Base-by-base conservation (phyloP, 2,113 vertebrate species). In the Thamnaconus septentrionalis region DNA sequence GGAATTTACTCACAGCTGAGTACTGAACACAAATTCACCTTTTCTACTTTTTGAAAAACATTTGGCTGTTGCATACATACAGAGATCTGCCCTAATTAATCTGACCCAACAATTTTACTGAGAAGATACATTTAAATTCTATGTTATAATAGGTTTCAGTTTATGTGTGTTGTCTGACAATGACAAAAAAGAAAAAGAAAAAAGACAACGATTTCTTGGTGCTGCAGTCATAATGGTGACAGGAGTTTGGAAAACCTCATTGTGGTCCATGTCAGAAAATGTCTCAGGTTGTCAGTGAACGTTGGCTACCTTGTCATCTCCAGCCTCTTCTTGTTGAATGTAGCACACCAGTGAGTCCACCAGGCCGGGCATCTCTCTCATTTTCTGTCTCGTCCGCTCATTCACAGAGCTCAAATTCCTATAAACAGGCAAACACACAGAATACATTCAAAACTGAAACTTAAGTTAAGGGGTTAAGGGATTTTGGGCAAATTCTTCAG, bases 391-490 rank as follows among this genome's bases (percentile, higher is more conserved):
- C 0, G 95, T 98, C 72, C 93, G 93, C 80, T 95, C 94, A 63
- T 94, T 98, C 67, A 96, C 94, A 0, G 97, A 99, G 85, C 97
- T 99, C 90, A 99, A 81, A 66, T 98, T 98, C 78, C 97, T 98
- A 8, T 8, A 3, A 31, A 41, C 9, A 46, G 12, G 59, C 5
- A 50, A n/a, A 61, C 11, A 54, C 31, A 55, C 7, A 65, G 31
- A 59, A 53, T 5, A 49, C 40, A 59, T 3, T 1, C 4, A 6
- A 3, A 5, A 7, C 42, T 31, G 1, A 31, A 31, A 2, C 18
- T 31, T 31, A 31, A 31, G 18, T 31, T 31, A 31, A 31, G 18
- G 18, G 18, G 18, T 31, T 31, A 31, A 31, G 18, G 18, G 18
- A 31, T 31, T 31, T 31, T 31, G 18, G 18, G 18, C 18, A 31